Percentiles rank a stretch among this genome's conserved stretches.
Evolutionary conservation across 2,113 vertebrate genomes (phyloP).

Genomic region (Phrynosoma blainvillii): DNA sequence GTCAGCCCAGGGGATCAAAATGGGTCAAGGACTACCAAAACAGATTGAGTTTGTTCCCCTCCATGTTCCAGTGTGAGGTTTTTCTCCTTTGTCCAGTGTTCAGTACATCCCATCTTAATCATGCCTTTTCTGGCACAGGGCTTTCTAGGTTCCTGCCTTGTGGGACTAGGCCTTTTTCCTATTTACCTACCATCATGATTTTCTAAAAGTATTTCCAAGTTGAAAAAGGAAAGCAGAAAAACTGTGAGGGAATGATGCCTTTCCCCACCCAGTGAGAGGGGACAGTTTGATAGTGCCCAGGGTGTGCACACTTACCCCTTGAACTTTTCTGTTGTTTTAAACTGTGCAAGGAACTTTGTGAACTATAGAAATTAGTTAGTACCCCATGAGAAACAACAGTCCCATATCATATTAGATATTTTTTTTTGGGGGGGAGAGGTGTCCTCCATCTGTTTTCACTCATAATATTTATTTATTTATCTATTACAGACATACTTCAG

Average conservation of each 20-base stretch:
- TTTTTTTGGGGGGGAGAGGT: no score
- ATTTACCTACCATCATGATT: background rate
- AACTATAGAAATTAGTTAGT: background rate
- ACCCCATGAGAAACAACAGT: background rate
- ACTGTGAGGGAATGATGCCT: background rate
- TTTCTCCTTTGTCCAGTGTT: background rate
- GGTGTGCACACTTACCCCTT: background rate
- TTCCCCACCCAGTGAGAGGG: no score
- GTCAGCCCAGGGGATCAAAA: no score
- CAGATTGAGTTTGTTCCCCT: no score
- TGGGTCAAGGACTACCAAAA: no score
- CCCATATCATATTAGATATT: background rate
- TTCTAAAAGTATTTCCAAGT: conserved; percentile 18
- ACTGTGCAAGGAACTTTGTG: background rate
- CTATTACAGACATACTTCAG: no score
- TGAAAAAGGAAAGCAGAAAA: conserved; percentile 6
- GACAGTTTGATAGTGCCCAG: background rate
- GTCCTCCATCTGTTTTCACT: no score
- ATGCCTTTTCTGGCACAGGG: background rate
- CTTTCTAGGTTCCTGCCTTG: background rate
- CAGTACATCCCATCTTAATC: no score
- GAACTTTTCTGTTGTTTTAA: background rate
- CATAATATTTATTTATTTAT: no score
- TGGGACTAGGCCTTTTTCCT: background rate
- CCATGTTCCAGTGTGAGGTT: background rate